A percentile compares a stretch with the other conserved stretches of the same genome.
These are phyloP conservation scores for Aspiorhynchus laticeps DNA, from an alignment of 2,113 vertebrate species.

Conservation along the genomic window DNA sequence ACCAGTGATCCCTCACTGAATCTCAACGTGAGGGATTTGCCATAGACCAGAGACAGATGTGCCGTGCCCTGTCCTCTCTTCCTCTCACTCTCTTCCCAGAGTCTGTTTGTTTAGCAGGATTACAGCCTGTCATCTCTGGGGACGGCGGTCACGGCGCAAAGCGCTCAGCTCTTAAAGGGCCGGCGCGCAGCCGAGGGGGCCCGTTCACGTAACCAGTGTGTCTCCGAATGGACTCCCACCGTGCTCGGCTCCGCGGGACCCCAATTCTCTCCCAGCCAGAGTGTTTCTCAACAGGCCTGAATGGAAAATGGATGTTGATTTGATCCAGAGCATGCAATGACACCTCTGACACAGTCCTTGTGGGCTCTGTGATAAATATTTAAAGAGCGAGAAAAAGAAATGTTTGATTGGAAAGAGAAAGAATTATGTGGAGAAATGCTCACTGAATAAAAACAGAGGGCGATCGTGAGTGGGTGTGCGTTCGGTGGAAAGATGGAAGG, in stretches of 20 bases:
- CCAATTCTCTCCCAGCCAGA: conserved; percentile 8
- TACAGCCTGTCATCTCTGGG: conserved; percentile 60
- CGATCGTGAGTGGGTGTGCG: not conserved
- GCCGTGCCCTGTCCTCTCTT: conserved; percentile 46
- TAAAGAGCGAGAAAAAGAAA: conserved; percentile 19
- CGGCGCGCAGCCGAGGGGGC: not conserved
- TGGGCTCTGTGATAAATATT: conserved; percentile 42
- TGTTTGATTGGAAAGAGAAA: conserved; percentile 18
- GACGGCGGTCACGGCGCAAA: conserved; percentile 42
- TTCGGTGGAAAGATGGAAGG: conserved; percentile 14
- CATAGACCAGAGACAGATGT: conserved; percentile 46
- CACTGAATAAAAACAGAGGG: not conserved
- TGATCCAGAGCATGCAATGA: conserved; percentile 42
- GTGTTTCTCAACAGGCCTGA: conserved; percentile 18
- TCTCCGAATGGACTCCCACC: conserved; percentile 3
- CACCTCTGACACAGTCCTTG: conserved; percentile 40
- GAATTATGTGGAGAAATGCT: not conserved
- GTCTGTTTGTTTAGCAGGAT: conserved; percentile 74
- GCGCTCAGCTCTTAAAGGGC: conserved; percentile 59
- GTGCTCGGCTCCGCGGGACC: not conserved
- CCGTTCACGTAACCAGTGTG: not conserved
- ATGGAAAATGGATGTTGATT: conserved; percentile 44
- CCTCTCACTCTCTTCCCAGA: conserved; percentile 61
- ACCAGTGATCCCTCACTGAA: conserved; percentile 37
- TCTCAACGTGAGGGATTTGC: conserved; percentile 48